Evolutionary conservation across 2,113 vertebrate species (phyloP), one percentile per base, ranked within the genome.

Genomic region (Cavia porcellus): DNA sequence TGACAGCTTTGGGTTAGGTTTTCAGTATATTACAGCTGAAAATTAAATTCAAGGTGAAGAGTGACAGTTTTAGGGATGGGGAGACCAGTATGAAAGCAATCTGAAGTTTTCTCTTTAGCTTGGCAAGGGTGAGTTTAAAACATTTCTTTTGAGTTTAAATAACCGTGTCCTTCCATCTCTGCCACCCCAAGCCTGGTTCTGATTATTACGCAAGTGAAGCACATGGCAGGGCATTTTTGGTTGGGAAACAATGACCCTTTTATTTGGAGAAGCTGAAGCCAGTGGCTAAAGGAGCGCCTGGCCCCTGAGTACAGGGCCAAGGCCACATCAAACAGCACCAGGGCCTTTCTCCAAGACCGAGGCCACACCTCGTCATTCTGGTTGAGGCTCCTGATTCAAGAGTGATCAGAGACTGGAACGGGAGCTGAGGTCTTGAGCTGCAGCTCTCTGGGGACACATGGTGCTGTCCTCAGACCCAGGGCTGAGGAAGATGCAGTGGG

Each of bases 131-230:
- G 86, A 96, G 95, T 77, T 74, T 22, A 20, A 97, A 92, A 59
- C 0, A 30, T 12, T 89, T 94, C 57, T 96, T 92, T 45, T 93
- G 94, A 32, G 92, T 91, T 32, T 55, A 92, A 98, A 94, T 7
- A 13, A 91, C 75, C 64, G 6, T 90, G 68, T 59, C 42, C 30
- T 96, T 94, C 97, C 24, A 47, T 70, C 95, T 50, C 92, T 42
- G 8, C 32, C 92, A 38, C 62, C 35, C 42, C 0, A 17, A 89
- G 68, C 86, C 96, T 97, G 12, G 81, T 74, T 94, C 92, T 92
- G 79, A 96, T 89, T 50, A 96, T 96, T 89, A 95, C n/a, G 81
- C 75, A 38, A 74, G 74, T 15, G 85, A 7, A 28, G 79, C 7
- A 0, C 68, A 1, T 5, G 85, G 61, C 91, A 82, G 70, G 12